Evolutionary conservation across 2,113 vertebrate species (phyloP), one percentile per base, ranked within the genome.

Genomic region (Stomatorhinus ivindoensis): DNA sequence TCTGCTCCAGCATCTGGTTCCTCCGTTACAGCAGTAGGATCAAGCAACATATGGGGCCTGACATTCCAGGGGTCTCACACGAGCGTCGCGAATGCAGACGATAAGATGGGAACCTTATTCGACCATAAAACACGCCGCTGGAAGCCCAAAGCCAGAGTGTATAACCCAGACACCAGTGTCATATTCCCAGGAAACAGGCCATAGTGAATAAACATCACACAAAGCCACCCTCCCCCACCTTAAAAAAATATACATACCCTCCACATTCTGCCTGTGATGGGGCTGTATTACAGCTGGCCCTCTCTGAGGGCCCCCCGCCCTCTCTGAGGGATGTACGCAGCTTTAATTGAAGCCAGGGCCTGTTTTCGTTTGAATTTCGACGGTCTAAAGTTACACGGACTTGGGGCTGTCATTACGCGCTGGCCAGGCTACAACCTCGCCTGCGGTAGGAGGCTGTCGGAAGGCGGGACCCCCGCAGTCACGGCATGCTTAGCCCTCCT

Each of bases 361-460:
- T 90, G 89, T 90, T 90, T 90, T 90, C 80, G 21, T 90, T 87
- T 87, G 48, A 80, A 87, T 80, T 87, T 90, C 44, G 47, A 35
- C 50, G 27, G 85, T 86, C 48, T 90, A 82, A 53, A 87, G 61
- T 87, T 90, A 80, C 61, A 87, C 44, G 53, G 84, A 44, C 86
- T 24, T 76, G 39, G 69, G 86, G 47, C 47, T 58, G 39, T 90
- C 61, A 87, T 87, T 90, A 87, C 9, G 21, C 19, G 69, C 50
- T 3, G 35, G 35, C 84, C 58, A 35, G 13, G 85, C 58, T 76
- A 8, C 73, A n/a, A 76, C n/a, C 44, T 61, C 73, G 61, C 17
- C 76, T 58, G 39, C 48, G 27, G 44, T 58, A 1, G 27, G 39
- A 42, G 55, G 58, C 84, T 31, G 19, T 76, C 35, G 73, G 48